These are phyloP conservation scores for Cryptomyrus ogoouensis DNA, from an alignment of 2,113 vertebrate genomes.

Conservation along the genomic window DNA sequence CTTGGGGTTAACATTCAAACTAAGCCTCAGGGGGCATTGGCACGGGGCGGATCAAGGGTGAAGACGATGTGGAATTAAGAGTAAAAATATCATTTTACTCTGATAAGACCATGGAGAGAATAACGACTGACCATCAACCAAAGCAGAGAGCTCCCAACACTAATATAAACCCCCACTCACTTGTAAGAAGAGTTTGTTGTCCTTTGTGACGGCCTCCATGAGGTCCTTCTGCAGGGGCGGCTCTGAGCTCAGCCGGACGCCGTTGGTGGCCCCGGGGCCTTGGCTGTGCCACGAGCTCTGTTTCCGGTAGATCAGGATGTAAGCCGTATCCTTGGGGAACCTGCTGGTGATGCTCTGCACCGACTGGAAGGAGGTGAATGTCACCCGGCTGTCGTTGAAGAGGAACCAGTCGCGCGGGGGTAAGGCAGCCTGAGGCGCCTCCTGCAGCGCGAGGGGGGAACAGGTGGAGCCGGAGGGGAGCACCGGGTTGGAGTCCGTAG, in stretches of 20 bases:
- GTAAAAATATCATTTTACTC: not conserved
- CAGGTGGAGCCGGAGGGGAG: conserved; percentile 35
- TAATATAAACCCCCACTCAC: conserved; percentile 52
- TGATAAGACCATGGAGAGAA: not conserved
- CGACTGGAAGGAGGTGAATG: conserved; percentile 91
- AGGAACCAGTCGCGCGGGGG: conserved; percentile 85
- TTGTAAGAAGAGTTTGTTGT: conserved; percentile 97
- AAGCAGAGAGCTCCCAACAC: not conserved
- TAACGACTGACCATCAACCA: not conserved
- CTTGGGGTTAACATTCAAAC: not conserved
- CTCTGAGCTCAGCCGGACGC: conserved; percentile 74
- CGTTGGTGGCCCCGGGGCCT: conserved; percentile 49
- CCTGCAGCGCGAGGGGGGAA: conserved; percentile 53
- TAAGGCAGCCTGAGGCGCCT: conserved; percentile 43
- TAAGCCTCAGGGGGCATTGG: not conserved
- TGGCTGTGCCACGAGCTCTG: conserved; percentile 61
- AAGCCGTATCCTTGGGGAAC: conserved; percentile 97
- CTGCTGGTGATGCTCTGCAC: conserved; percentile 92
- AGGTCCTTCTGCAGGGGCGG: conserved; percentile 95
- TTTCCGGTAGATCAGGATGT: conserved; percentile 92
- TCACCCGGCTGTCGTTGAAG: conserved; percentile 96
- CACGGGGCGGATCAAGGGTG: not conserved
- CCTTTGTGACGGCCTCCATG: conserved; percentile 94
- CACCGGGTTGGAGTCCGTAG: not conserved
- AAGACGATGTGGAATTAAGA: not conserved